Conservation (phyloP, 2,888 invertebrate genomes). For the Cheilosia impressa region DNA sequence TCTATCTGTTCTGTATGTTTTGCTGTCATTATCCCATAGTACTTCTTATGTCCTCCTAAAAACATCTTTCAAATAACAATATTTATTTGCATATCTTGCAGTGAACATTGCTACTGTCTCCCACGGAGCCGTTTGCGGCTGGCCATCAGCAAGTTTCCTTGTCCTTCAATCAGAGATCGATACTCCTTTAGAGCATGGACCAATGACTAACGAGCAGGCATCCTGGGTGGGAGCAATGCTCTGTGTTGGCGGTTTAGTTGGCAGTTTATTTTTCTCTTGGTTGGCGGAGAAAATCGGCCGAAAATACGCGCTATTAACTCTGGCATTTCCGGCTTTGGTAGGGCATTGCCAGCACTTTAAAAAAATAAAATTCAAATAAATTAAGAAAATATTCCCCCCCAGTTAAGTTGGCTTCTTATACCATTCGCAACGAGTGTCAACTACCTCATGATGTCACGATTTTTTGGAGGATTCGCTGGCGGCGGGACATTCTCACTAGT, state of each 20-base stretch:
- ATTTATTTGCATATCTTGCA: constrained; percentile 57
- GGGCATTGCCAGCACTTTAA: constrained; percentile 13
- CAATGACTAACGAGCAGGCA: constrained; percentile 79
- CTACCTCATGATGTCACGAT: constrained; percentile 78
- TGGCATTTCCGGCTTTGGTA: constrained; percentile 80
- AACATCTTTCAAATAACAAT: not conserved
- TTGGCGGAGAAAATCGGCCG: constrained; percentile 80
- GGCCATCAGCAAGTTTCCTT: constrained; percentile 81
- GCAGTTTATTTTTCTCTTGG: constrained; percentile 81
- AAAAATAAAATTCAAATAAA: not conserved
- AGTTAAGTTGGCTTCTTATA: constrained; percentile 81
- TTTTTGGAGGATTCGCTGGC: constrained; percentile 80
- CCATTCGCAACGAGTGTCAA: constrained; percentile 78
- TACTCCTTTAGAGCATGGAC: constrained; percentile 80
- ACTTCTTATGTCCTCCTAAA: no score
- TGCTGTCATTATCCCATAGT: no score
- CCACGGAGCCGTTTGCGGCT: constrained; percentile 81
- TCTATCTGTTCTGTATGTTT: no score
- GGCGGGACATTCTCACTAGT: constrained; percentile 80
- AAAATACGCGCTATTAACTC: constrained; percentile 78
- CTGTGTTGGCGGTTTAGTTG: constrained; percentile 81
- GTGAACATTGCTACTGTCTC: constrained; percentile 80
- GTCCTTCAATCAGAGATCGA: constrained; percentile 78
- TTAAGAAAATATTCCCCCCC: not conserved
- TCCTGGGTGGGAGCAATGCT: constrained; percentile 82